Evolutionary conservation across 1,140 invertebrate genomes (phyloP).

Genomic region (Rhopalosiphum padi): DNA sequence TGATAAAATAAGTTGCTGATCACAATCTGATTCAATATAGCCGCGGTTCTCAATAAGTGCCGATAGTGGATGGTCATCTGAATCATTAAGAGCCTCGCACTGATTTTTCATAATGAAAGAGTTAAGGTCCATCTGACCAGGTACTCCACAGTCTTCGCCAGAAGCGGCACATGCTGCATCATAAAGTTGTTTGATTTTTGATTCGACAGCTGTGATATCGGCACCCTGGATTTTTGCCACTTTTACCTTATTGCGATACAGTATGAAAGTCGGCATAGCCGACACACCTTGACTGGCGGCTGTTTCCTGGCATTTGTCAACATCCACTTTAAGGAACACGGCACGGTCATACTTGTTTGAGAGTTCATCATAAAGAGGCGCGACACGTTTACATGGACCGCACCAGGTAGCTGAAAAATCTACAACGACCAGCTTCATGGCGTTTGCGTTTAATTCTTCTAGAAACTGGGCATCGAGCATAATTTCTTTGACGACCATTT

Average conservation of each 20-base stretch:
- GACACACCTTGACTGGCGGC: slow-evolving; percentile 84
- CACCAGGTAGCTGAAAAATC: slow-evolving; percentile 95
- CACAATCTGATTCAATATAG: slow-evolving; percentile 90
- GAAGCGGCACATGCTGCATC: slow-evolving; percentile 68
- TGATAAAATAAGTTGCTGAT: slow-evolving; percentile 88
- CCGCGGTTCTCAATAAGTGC: slow-evolving; percentile 76
- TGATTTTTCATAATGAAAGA: slow-evolving; percentile 86
- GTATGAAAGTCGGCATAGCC: slow-evolving; percentile 98
- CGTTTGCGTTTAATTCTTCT: slow-evolving; percentile 78
- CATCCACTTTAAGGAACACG: slow-evolving; percentile 94
- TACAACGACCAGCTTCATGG: slow-evolving; percentile 88
- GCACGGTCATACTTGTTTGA: slow-evolving; percentile 86
- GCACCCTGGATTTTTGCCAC: slow-evolving; percentile 85
- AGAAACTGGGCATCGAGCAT: slow-evolving; percentile 83
- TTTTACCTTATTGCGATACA: slow-evolving; percentile 88
- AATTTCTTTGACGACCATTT: slow-evolving; percentile 65
- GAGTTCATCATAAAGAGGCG: slow-evolving; percentile 87
- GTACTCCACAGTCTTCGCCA: slow-evolving; percentile 69
- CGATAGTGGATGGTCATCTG: slow-evolving; percentile 86
- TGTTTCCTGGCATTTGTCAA: slow-evolving; percentile 86
- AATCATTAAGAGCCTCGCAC: slow-evolving; percentile 97
- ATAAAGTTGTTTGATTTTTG: slow-evolving; percentile 89
- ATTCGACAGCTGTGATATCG: slow-evolving; percentile 80
- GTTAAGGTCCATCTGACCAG: slow-evolving; percentile 82
- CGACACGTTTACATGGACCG: slow-evolving; percentile 92